Evolutionary conservation across 2,797 vertebrate genomes (phyloP), one percentile per base, ranked within the genome.

Genomic region (Sparidentex hasta): DNA sequence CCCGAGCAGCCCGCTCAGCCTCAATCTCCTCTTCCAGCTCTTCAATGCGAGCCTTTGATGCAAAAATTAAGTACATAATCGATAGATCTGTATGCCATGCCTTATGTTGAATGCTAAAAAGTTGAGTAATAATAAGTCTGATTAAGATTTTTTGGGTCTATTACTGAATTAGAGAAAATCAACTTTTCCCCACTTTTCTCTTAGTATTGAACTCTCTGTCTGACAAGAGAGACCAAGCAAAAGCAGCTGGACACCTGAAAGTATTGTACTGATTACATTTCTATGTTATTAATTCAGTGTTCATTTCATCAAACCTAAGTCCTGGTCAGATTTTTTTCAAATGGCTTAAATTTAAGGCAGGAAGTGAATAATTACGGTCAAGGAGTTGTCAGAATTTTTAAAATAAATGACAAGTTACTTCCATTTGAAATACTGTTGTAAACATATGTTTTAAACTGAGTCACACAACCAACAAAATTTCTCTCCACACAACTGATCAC

Each of bases 1-100:
- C 96, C 1, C 92, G 81, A 69, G 91, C 80, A 0, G 94, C 72
- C 0, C 92, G 93, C 27, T 97, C 96, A 0, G 96, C 95, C 74
- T 97, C 96, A 0, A 95, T 96, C 85, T 98, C 97, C 0, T 97
- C 96, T 78, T 97, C 96, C 58, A 96, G 48, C 66, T 97, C 96
- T 66, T 97, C 96, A 2, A 92, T 97, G 8, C 91, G 95, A 76
- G 96, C 96, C 96, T 97, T 17, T 16, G 2, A 50, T 52, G 12
- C 11, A 76, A 70, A 55, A 66, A 20, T 5, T 48, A 16, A 52
- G 16, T 55, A 33, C 1, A 21, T 41, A 11, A 21, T 69, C 11
- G 23, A 18, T 66, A 65, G 2, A 41, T 2, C 25, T 57, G 17
- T 8, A 17, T 33, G 2, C 18, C 16, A 29, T 33, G n/a, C 2